These are phyloP conservation scores for Microctenopoma stevenorrisi DNA, from an alignment of 2,797 vertebrate genomes.

Conservation along the genomic window DNA sequence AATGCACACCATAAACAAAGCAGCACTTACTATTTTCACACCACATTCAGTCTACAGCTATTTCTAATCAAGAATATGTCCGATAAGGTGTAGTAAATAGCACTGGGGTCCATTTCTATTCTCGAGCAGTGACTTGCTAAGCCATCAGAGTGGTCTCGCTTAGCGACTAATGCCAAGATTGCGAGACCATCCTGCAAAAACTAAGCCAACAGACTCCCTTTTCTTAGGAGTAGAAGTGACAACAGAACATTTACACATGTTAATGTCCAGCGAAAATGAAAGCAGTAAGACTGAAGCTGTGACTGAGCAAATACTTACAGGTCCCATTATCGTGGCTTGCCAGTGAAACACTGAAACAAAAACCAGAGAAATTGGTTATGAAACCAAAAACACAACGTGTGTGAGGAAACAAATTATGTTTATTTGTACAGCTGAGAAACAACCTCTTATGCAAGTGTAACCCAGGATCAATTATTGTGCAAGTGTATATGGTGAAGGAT, in stretches of 20 bases:
- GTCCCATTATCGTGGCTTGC: constrained; percentile 89
- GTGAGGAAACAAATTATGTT: constrained; percentile 25
- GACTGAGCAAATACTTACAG: constrained; percentile 78
- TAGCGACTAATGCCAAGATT: too few relatives aligned
- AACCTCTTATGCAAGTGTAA: constrained; percentile 17
- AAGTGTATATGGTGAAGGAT: neutral
- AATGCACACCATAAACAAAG: too few relatives aligned
- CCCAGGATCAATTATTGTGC: constrained; percentile 3
- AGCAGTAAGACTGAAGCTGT: neutral
- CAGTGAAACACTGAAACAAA: constrained; percentile 87
- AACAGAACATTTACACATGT: neutral
- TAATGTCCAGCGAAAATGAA: neutral
- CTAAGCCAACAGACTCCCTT: too few relatives aligned
- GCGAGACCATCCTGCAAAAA: too few relatives aligned
- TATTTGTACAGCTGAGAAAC: constrained; percentile 31
- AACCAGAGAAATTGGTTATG: constrained; percentile 49
- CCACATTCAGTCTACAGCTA: too few relatives aligned
- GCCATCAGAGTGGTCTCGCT: too few relatives aligned
- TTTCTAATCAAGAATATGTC: too few relatives aligned
- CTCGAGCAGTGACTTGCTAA: too few relatives aligned
- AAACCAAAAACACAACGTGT: constrained; percentile 39
- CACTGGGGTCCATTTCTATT: too few relatives aligned
- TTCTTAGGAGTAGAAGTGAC: neutral
- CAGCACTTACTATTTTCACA: too few relatives aligned
- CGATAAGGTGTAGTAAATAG: too few relatives aligned